Evolutionary conservation across 2,888 invertebrate species (phyloP), one percentile per base, ranked within the genome.

Genomic region (Gortyna flavago): DNA sequence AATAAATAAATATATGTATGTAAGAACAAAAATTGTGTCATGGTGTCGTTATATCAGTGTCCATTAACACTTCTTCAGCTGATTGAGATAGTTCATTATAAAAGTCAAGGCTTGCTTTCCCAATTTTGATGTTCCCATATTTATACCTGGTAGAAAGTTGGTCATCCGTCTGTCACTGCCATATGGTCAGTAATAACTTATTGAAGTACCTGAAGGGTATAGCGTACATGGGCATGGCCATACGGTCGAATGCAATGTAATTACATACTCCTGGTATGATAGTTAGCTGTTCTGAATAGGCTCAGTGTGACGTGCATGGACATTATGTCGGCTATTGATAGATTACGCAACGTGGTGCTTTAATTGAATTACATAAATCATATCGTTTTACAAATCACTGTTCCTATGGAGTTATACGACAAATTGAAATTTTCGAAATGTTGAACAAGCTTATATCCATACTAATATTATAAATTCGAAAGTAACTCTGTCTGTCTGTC

Each of bases 171-270:
- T 67, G 85, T 87, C 88, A 84, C 65, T 70, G 72, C 89, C 90
- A 89, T 89, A 92, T 92, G 90, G 90, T 87, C 82, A 85, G 85
- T 81, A 83, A 87, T 87, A 85, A 89, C 77, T 86, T 80, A 87
- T 87, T 86, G 83, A 77, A 84, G 78, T 80, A 84, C 85, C 76
- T 83, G 77, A 84, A 87, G 85, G 86, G 79, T 81, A 79, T 69
- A 48, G 66, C 87, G 69, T 88, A 91, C 75, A 87, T 87, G 89
- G 90, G 59, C 87, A 83, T 83, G 81, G 68, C 81, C 72, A 84
- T 84, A 84, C 77, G 70, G 70, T 75, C 81, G 79, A 79, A 75
- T 80, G 82, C 67, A 82, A 72, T 84, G 77, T 87, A 84, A 89
- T 88, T 85, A 87, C 82, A 85, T 73, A 75, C 78, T 71, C 62